Conservation (phyloP, 2,113 vertebrate genomes). For the Phrynosoma blainvillii region DNA sequence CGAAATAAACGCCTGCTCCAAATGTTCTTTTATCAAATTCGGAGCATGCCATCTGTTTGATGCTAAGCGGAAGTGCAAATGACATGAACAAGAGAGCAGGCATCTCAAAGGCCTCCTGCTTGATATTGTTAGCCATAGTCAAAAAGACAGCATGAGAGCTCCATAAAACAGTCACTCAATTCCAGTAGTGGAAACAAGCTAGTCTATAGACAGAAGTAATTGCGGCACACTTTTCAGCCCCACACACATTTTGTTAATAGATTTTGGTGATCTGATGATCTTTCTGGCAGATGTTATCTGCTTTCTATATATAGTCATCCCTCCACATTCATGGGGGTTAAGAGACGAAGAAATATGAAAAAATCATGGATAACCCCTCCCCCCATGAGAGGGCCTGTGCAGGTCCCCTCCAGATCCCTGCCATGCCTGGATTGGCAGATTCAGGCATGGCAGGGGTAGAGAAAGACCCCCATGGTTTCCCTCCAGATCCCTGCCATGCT, state of each 20-base stretch:
- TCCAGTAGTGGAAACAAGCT: slow-evolving; percentile 71
- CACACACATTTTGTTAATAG: slow-evolving; percentile 70
- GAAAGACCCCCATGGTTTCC: too few relatives aligned
- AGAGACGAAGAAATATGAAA: too few relatives aligned
- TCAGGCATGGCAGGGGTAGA: too few relatives aligned
- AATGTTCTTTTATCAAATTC: slow-evolving; percentile 17
- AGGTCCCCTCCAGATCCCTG: too few relatives aligned
- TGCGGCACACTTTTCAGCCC: slow-evolving; percentile 75
- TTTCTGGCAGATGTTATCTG: slow-evolving; percentile 71
- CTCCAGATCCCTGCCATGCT: too few relatives aligned
- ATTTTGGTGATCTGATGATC: slow-evolving; percentile 67
- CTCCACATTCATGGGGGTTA: too few relatives aligned
- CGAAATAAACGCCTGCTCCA: slow-evolving; percentile 54
- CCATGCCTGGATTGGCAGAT: too few relatives aligned
- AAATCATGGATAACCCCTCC: too few relatives aligned
- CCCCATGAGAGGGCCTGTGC: too few relatives aligned
- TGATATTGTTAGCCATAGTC: slow-evolving; percentile 67
- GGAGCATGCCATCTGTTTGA: slow-evolving; percentile 64
- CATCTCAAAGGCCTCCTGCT: slow-evolving; percentile 63
- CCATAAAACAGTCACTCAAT: slow-evolving; percentile 70
- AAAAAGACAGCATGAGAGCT: slow-evolving; percentile 74
- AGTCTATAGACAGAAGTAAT: slow-evolving; percentile 74
- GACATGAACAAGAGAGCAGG: slow-evolving; percentile 68
- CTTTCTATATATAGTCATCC: slow-evolving; percentile 54
- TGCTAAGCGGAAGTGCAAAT: slow-evolving; percentile 69